phyloP scores from a whole-genome alignment of 2,113 vertebrate species.

The Odobenus rosmarus region DNA sequence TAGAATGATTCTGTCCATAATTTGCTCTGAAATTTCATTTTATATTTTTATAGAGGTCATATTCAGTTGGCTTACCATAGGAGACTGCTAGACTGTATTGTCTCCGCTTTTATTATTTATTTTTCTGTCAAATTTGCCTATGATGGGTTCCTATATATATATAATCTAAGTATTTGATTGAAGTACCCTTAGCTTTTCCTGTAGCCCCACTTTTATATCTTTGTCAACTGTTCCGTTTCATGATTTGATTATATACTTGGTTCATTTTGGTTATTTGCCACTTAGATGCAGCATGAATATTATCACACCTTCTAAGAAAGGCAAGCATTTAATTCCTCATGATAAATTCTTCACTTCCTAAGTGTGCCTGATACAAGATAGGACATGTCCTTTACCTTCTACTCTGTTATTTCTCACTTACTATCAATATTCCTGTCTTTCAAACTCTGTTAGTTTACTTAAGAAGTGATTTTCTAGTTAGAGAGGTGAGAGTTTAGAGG shows the following conservation, averaged over 20 bases:
- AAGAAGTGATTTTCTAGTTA: slow-evolving; percentile 6
- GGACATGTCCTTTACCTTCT: not conserved
- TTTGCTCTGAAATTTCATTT: not conserved
- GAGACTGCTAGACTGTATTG: not conserved
- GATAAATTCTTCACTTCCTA: not conserved
- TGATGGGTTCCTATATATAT: not conserved
- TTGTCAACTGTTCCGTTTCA: not conserved
- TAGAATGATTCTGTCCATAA: not conserved
- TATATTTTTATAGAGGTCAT: not conserved
- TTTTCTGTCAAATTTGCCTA: not conserved
- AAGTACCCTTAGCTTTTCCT: not conserved
- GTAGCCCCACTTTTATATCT: not conserved
- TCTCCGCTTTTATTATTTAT: not conserved
- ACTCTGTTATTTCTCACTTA: not conserved
- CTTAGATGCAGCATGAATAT: not conserved
- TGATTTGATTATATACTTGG: not conserved
- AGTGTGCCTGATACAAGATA: slow-evolving; percentile 10
- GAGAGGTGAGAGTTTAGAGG: not conserved
- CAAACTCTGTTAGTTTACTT: not conserved
- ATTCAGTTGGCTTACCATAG: not conserved
- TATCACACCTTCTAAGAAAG: not conserved
- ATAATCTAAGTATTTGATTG: not conserved
- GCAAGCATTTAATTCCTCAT: not conserved
- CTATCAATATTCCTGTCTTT: not conserved
- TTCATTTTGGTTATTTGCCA: not conserved